Base-by-base conservation (phyloP, 2,797 vertebrate genomes). In the Channallabes apus region DNA sequence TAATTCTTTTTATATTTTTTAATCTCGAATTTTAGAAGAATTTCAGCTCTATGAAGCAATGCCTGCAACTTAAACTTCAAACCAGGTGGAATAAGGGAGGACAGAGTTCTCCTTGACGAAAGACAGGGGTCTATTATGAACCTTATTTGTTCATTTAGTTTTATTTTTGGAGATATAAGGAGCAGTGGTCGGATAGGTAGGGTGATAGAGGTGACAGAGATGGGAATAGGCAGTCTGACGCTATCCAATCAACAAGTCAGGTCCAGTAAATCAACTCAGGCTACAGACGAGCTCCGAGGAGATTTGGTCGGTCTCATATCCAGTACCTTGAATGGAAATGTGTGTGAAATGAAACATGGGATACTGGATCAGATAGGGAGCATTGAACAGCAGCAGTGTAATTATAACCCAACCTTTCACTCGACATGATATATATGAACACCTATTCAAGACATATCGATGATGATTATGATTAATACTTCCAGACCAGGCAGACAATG, bases 331-430 rank as follows among this genome's bases (percentile, higher is more conserved):
- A 58, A 83, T 88, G 76, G 86, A 87, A 90, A 76, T 59, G 84
- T 81, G 75, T 89, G 87, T 29, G 84, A 69, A 86, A 80, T 89
- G 87, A 90, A 89, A 89, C 90, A 86, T 20, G 46, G 76, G 80
- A 82, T 51, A 73, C n/a, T 17, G 87, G 84, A 92, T 90, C 90
- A 91, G 89, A 92, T 87, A 85, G 87, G 85, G 89, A 88, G 85
- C 82, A 90, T 84, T 86, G 83, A 18, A 32, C 86, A 84, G 90
- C 65, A 89, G 86, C 87, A 87, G 77, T 84, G 84, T 89, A 92
- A 92, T 92, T 88, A 91, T 87, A 90, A 93, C 92, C 88, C 88
- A 92, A 93, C 88, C 88, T 88, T 88, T 89, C 78, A 65, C 89
- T 89, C 76, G 65, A 89, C 89, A 80, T 83, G 90, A 90, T 84